Evolutionary conservation across 1,140 invertebrate species (phyloP), one percentile per base, ranked within the genome.

Genomic region (Zaprionus ornatus): DNA sequence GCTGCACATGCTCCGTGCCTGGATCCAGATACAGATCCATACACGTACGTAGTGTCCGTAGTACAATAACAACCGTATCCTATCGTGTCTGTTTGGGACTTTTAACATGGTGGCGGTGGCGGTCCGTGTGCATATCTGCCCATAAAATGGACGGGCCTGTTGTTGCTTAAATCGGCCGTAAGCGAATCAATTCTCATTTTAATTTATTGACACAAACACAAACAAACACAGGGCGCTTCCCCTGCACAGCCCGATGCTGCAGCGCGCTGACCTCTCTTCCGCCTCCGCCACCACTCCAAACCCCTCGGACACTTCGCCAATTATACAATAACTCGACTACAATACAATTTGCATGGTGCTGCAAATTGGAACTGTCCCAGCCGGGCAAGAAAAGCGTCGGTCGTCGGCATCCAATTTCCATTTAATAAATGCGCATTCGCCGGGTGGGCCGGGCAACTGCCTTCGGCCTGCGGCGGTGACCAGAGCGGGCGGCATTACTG

Each of bases 161-260:
- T 88, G 85, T 88, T 88, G 81, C 78, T 88, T 88, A 88, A 88
- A 88, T 88, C 85, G 85, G 85, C 85, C 85, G 85, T 88, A 88
- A 88, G 85, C 85, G 85, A 88, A 88, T 88, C 85, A 90, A 88
- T 88, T 88, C 85, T 88, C 85, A 90, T 88, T 88, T 88, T 88
- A 88, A 88, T 88, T 88, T 88, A 88, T 88, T 88, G 85, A 90
- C 85, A 90, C 85, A 79, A 85, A 85, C 82, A 85, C 74, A 80
- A 54, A 42, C 56, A 27, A 61, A 62, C 32, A 42, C 69, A 32
- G 37, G 45, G 56, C 29, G 59, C 55, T 21, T 50, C 17, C 54
- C 19, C 19, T 7, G 40, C 40, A 17, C 40, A 17, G n/a, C 37
- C 48, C n/a, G 21, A 17, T 52, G 12, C 40, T 29, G 56, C 21